These are phyloP conservation scores for Agrilus biguttatus DNA, from an alignment of 2,888 invertebrate genomes.

Conservation along the genomic window DNA sequence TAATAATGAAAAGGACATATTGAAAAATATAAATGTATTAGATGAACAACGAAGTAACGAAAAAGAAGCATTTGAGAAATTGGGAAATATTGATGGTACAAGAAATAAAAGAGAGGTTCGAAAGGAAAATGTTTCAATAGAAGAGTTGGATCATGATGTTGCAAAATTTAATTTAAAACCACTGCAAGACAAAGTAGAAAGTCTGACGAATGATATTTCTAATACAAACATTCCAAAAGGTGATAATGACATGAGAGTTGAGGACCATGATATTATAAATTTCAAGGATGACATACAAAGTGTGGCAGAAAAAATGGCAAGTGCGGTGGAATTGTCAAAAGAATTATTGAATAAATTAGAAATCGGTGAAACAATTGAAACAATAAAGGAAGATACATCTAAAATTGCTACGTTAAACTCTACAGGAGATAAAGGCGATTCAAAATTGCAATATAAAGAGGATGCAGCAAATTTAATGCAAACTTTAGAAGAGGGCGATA, in stretches of 20 bases:
- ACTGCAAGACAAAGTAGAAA: not conserved
- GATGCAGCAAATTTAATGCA: not conserved
- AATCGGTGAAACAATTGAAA: not conserved
- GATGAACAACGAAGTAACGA: not conserved
- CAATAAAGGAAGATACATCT: not conserved
- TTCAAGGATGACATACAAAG: too few relatives aligned
- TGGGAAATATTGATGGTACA: not conserved
- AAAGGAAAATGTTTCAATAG: not conserved
- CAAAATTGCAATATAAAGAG: not conserved
- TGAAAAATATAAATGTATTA: not conserved
- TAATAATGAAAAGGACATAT: not conserved
- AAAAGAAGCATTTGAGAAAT: not conserved
- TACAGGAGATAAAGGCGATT: not conserved
- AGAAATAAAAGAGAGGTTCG: not conserved
- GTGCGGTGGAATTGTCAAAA: not conserved
- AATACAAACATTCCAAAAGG: not conserved
- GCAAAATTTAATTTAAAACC: constrained; percentile 1
- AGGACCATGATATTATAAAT: not conserved
- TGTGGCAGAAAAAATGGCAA: not conserved
- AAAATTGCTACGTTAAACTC: not conserved
- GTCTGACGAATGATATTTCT: not conserved
- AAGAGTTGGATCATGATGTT: not conserved
- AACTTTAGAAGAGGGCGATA: not conserved
- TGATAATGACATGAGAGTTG: not conserved
- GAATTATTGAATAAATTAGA: not conserved